Percentiles rank a stretch among this genome's conserved stretches.
These are phyloP conservation scores for Pachydiplax longipennis DNA, from an alignment of 2,888 invertebrate genomes.

Conservation along the genomic window DNA sequence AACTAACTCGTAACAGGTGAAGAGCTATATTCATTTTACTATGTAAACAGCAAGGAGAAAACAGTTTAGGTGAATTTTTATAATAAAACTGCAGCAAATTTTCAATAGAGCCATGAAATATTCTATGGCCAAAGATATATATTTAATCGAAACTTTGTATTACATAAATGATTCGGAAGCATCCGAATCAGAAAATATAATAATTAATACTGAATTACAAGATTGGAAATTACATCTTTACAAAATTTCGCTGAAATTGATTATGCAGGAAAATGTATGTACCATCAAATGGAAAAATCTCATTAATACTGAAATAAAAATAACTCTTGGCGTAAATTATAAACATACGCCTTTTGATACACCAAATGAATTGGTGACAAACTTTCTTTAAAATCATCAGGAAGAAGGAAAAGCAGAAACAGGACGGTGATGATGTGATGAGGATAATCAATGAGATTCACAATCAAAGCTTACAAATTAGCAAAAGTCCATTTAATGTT, in stretches of 20 bases:
- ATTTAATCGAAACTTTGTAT: too few species aligned
- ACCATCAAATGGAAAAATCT: background rate
- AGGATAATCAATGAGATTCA: background rate
- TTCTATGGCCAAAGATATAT: too few species aligned
- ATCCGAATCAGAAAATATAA: slow-evolving; percentile 3
- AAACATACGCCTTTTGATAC: too few species aligned
- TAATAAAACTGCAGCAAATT: too few species aligned
- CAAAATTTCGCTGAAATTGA: background rate
- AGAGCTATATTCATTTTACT: too few species aligned
- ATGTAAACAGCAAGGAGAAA: background rate
- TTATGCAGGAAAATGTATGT: background rate
- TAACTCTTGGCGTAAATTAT: too few species aligned
- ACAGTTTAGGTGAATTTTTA: background rate
- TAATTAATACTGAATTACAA: slow-evolving; percentile 20
- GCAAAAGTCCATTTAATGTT: background rate
- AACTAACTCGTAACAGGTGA: background rate
- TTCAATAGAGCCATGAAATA: too few species aligned
- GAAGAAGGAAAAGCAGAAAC: too few species aligned
- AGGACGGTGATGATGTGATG: background rate
- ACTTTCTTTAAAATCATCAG: background rate
- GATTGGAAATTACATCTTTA: background rate
- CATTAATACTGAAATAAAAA: background rate
- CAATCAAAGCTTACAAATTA: background rate
- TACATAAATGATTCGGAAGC: background rate
- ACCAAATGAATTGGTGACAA: too few species aligned